Conservation (phyloP, 2,113 vertebrate genomes). For the Phocoena phocoena region DNA sequence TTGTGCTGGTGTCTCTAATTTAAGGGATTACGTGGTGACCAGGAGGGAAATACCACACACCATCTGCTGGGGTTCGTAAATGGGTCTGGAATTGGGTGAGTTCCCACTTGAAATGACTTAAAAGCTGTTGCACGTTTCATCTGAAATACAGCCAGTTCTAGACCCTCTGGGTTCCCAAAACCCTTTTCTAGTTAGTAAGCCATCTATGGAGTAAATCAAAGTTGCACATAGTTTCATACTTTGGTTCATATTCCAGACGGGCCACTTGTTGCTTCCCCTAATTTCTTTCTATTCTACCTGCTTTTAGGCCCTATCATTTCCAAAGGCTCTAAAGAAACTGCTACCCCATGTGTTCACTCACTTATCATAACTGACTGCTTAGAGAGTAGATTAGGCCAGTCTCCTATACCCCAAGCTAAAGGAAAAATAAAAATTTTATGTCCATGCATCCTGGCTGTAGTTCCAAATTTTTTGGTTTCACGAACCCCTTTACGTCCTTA, state of each 20-base stretch:
- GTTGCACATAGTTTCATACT: background rate
- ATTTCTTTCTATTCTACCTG: background rate
- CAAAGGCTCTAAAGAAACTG: background rate
- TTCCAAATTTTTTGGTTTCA: background rate
- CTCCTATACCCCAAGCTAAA: background rate
- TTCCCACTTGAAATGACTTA: background rate
- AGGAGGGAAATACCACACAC: background rate
- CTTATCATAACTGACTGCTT: background rate
- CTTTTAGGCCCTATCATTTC: background rate
- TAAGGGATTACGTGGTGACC: background rate
- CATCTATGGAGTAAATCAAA: background rate
- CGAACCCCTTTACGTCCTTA: background rate
- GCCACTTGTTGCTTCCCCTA: background rate
- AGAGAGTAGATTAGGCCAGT: background rate
- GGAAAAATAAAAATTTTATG: background rate
- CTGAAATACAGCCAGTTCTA: background rate
- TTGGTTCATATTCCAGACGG: background rate
- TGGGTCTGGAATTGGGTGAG: background rate
- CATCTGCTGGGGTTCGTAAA: background rate
- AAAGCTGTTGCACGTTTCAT: background rate
- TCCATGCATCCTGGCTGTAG: background rate
- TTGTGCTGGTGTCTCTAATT: slow-evolving; percentile 30
- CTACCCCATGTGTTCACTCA: background rate
- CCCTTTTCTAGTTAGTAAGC: background rate
- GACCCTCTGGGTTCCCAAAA: background rate